phyloP scores from a whole-genome alignment of 2,888 invertebrate species.

The Coleophora deauratella region DNA sequence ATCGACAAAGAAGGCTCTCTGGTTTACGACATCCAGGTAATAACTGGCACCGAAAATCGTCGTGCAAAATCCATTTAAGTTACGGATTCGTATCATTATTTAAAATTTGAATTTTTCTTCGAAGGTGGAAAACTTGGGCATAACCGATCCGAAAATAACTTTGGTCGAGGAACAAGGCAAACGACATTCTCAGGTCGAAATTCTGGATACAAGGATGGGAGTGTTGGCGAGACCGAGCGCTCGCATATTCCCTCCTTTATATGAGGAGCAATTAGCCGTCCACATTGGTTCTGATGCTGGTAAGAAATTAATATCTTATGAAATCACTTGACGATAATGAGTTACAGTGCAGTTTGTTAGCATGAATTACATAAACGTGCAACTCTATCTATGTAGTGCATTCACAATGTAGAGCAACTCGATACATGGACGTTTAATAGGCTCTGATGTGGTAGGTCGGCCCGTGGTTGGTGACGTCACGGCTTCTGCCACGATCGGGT shows the following conservation, averaged over 20 bases:
- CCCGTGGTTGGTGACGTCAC: too few relatives aligned
- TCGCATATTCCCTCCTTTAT: conserved; percentile 86
- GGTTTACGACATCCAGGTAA: conserved; percentile 81
- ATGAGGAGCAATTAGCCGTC: conserved; percentile 86
- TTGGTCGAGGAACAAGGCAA: conserved; percentile 82
- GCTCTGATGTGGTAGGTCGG: too few relatives aligned
- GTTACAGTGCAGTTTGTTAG: too few relatives aligned
- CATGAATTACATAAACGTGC: too few relatives aligned
- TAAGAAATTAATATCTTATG: conserved; percentile 21
- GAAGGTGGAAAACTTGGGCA: conserved; percentile 77
- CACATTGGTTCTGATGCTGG: conserved; percentile 75
- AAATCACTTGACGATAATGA: too few relatives aligned
- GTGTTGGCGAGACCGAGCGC: conserved; percentile 85
- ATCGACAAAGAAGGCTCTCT: conserved; percentile 85
- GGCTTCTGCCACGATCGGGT: too few relatives aligned
- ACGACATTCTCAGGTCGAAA: conserved; percentile 82
- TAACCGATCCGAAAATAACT: conserved; percentile 78
- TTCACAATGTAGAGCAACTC: not conserved
- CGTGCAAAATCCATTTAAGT: too few relatives aligned
- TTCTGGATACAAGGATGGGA: conserved; percentile 80
- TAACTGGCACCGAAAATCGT: too few relatives aligned
- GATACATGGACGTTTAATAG: too few relatives aligned
- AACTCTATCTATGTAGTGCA: not conserved
- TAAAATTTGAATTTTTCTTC: too few relatives aligned
- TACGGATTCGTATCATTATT: too few relatives aligned